Base-by-base conservation (phyloP, 2,113 vertebrate species). In the Cynocephalus volans region DNA sequence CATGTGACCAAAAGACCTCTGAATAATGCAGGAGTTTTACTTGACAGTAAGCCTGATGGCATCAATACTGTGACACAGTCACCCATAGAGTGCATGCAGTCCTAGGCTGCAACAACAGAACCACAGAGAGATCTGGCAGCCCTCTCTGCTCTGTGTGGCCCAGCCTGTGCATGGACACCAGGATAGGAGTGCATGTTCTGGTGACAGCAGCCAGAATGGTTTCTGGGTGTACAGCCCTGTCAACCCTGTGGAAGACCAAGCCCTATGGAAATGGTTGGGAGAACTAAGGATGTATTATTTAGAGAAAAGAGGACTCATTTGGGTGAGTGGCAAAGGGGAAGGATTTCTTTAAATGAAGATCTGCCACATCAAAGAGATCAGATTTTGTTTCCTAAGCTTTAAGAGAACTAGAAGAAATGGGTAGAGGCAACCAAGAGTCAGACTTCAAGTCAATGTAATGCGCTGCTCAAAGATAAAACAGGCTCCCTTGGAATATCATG, bases 311-410 rank as follows among this genome's bases (percentile, higher is more conserved):
- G 19, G 26, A 69, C 23, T 23, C 33, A 36, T 52, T 0, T n/a
- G 36, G 58, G 14, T 24, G 3, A 65, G 69, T 26, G 28, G 58
- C 3, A 28, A 52, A 88, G 45, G 10, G 31, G 2, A 33, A 19
- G 48, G 10, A 31, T 50, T 90, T 83, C 65, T 91, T 93, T 60
- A 54, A 72, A 48, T 73, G 73, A 87, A 88, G 41, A 21, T 13
- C 67, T 65, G 13, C 82, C 45, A 41, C 2, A 1, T 13, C 50
- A 69, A 91, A 60, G 56, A 80, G 45, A 23, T 15, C 26, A 24
- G 60, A 73, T 82, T 90, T 72, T 50, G 7, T 56, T 83, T 85
- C 19, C 64, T 77, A 73, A 69, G 11, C 31, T 41, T 36, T 87
- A 83, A 36, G 14, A 84, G 76, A 60, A 69, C 13, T 9, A 45